Evolutionary conservation across 2,797 vertebrate species (phyloP), one percentile per base, ranked within the genome.

Genomic region (Catamblyrhynchus diadema): DNA sequence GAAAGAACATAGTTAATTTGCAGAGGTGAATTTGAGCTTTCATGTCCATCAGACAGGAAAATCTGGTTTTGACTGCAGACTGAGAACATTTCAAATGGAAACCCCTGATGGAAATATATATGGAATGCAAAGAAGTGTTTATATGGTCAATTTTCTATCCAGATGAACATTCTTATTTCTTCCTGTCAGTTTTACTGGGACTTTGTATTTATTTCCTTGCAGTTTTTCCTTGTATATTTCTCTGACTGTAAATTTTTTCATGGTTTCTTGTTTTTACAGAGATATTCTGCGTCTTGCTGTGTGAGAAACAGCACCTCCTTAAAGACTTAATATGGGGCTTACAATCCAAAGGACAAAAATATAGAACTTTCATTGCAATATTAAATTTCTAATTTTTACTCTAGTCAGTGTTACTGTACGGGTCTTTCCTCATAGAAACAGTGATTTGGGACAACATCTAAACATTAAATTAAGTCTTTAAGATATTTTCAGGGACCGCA

Each of bases 1-100:
- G 77, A 96, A 95, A 97, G 88, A 97, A 95, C 89, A 90, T 18
- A 83, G 80, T 90, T 97, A 97, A 97, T 95, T 94, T 95, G 74
- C 71, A 88, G 90, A 91, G 85, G 45, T 93, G 91, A 95, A 93
- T 96, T 93, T 93, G 81, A 89, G 88, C 83, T 97, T 94, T 93
- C 91, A 89, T 88, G 84, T 90, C 92, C 71, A 95, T 91, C 94
- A 96, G 96, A 96, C 94, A 94, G 94, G 95, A 97, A 97, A 94
- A 97, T 95, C 91, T 95, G 86, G 37, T 93, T 94, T 94, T 87
- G 51, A 95, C 74, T 93, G 85, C 84, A 93, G 85, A 67, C 44
- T 25, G 84, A 90, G 73, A 86, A 81, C 44, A 79, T 72, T 78
- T 89, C 41, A 94, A 89, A 89, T 81, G 61, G 80, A 90, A 93